Conservation (phyloP, 2,888 invertebrate genomes). For the Heteropelma amictum region DNA sequence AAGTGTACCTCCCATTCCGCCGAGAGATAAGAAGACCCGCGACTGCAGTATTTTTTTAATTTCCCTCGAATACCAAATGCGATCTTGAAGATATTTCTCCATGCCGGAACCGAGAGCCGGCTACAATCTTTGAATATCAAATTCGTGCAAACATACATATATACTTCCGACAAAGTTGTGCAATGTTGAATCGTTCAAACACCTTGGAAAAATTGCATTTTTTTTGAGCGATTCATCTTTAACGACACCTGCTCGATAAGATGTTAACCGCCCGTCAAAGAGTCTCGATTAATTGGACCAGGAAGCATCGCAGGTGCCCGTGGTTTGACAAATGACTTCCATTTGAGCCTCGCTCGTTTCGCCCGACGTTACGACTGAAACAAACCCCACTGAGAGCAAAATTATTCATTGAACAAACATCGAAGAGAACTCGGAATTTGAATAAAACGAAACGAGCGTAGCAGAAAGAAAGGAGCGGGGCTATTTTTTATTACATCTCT, state of each 20-base stretch:
- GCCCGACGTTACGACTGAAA: not conserved
- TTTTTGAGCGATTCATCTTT: too few species aligned
- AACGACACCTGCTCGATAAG: too few species aligned
- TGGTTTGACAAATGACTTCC: too few species aligned
- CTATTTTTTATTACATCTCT: slow-evolving; percentile 31
- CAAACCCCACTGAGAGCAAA: slow-evolving; percentile 23
- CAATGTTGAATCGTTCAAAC: too few species aligned
- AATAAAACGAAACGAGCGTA: slow-evolving; percentile 40
- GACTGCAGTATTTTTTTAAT: slow-evolving; percentile 53
- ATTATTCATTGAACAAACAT: slow-evolving; percentile 37
- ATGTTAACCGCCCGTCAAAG: too few species aligned
- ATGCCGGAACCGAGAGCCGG: too few species aligned
- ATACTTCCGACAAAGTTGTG: too few species aligned
- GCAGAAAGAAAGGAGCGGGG: slow-evolving; percentile 2
- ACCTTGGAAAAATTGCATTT: too few species aligned
- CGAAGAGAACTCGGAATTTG: slow-evolving; percentile 15
- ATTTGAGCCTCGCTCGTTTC: not conserved
- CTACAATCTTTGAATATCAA: too few species aligned
- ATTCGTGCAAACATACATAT: too few species aligned
- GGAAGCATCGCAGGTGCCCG: too few species aligned
- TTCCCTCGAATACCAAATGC: slow-evolving; percentile 50
- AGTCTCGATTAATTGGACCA: too few species aligned
- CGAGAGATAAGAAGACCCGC: slow-evolving; percentile 36
- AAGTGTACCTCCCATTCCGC: slow-evolving; percentile 61
- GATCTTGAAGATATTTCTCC: not conserved